phyloP scores from a whole-genome alignment of 37 sponge, comb jelly and placozoan genomes.

The Cladorhizidae sp. region DNA sequence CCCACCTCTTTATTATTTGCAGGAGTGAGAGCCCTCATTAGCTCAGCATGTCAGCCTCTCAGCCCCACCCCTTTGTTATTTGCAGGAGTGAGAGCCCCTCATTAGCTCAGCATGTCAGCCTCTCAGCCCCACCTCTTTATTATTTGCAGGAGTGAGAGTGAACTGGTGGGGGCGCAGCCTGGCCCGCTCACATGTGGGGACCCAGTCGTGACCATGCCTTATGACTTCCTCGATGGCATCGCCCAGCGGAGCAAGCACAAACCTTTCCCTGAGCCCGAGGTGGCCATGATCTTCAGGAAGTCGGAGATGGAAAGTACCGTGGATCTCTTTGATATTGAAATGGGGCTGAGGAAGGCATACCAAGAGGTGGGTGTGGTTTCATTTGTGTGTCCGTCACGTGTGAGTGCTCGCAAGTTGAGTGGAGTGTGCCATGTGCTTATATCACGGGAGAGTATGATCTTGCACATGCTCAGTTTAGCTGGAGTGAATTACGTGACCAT shows the following conservation, averaged over 20 bases:
- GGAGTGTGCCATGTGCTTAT: too few relatives aligned
- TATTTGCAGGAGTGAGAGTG: slow-evolving; percentile 9
- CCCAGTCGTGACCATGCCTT: slow-evolving; percentile 37
- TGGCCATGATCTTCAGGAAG: slow-evolving; percentile 81
- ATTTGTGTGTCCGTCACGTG: background rate
- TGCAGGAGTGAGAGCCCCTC: too few relatives aligned
- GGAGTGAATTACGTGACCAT: too few relatives aligned
- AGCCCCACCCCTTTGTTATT: too few relatives aligned
- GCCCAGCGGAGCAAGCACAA: slow-evolving; percentile 49
- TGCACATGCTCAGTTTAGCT: too few relatives aligned
- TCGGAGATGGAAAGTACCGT: slow-evolving; percentile 54
- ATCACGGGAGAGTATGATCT: too few relatives aligned
- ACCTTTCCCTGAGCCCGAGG: slow-evolving; percentile 80
- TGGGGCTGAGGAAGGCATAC: slow-evolving; percentile 44
- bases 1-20: too few relatives aligned
- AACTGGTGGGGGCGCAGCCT: slow-evolving; percentile 29
- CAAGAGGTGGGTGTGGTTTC: slow-evolving; percentile 42
- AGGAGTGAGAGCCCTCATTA: too few relatives aligned
- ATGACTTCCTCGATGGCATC: slow-evolving; percentile 65
- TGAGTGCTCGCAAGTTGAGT: background rate
- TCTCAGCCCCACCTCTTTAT: too few relatives aligned
- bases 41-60: too few relatives aligned
- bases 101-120: too few relatives aligned
- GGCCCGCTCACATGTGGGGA: slow-evolving; percentile 51
- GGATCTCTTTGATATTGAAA: slow-evolving; percentile 72